Evolutionary conservation across 2,797 vertebrate genomes (phyloP), one percentile per base, ranked within the genome.

Genomic region (Sphenopsis melanotis): DNA sequence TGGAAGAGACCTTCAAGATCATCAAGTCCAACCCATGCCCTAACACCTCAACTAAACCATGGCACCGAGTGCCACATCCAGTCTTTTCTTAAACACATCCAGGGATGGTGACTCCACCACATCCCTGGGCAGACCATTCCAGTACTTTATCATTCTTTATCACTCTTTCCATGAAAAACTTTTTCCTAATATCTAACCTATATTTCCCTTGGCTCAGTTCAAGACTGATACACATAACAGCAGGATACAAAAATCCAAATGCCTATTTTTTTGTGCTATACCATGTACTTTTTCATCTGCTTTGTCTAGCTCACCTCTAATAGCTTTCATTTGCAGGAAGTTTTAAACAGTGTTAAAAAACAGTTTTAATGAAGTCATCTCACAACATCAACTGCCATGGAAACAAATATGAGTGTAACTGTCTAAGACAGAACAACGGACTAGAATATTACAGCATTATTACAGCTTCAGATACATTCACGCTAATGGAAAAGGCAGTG

Each of bases 81-180:
- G 19, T 37, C 65, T 66, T 15, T 66, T 36, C 15, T 49, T 22
- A 30, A 68, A 49, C 34, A 49, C 11, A 37, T 39, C 47, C 47
- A 39, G 21, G 36, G 27, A 52, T 41, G 29, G 49, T 32, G 22
- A 41, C 49, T 32, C 37, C 22, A 70, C 16, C 49, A 70, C 12
- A 36, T n/a, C 49, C 9, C 2, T 0, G 2, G 16, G 49, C 22
- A 70, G 22, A 26, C 16, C 10, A 20, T n/a, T n/a, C 22, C 22
- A 53, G 37, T 11, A 20, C 12, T 20, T 20, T 15, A 70, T 53
- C 12, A 41, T 16, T 41, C 12, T 19, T 19, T 15, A 70, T 53
- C 22, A 70, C 22, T 41, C 30, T 53, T n/a, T 26, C 10, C 2
- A 3, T 20, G 6, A 53, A 53, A n/a, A n/a, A 15, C 9, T 10